Base-by-base conservation (phyloP, 2,113 vertebrate species). In the Ranitomeya variabilis region DNA sequence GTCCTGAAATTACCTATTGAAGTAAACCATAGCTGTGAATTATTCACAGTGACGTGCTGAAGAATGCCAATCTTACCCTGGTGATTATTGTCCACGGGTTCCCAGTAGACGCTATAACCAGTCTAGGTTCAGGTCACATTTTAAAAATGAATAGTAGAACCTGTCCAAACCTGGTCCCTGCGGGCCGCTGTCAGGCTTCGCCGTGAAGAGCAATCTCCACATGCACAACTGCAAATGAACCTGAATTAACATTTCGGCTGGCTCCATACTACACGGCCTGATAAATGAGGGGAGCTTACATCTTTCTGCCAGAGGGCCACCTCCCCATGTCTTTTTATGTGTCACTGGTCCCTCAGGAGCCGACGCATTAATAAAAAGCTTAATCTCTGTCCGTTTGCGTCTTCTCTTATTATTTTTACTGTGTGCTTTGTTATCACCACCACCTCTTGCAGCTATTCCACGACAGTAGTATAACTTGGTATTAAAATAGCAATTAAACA, bases 61-160 rank as follows among this genome's bases (percentile, higher is more conserved):
- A 67, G 15, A 79, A 87, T 87, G 76, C 86, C 60, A 54, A 77
- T 31, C 57, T 86, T 12, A 79, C 59, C 60, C 74, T 66, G 67
- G 78, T 87, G 86, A 87, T 64, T 54, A 69, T n/a, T 26, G 37
- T 77, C 26, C 45, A 18, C n/a, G 21, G 57, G 74, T 62, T 87
- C 86, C 86, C 76, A 87, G 86, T 23, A 80, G 86, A 79, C 86
- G 14, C 2, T 76, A 37, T 64, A 74, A 31, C 74, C 77, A 69
- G 86, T 87, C 76, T 67, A 45, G n/a, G 76, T 80, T 87, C 86
- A 67, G 77, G 76, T 67, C 86, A 87, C 21, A 87, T 87, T 87
- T 66, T 74, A 11, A 12, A 69, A 87, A 80, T 67, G 86, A 55
- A 51, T 80, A 80, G 74, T 69, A 77, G 79, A 69, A 69, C 23